Conservation (phyloP, 2,888 invertebrate species). For the Exocentrus adspersus region DNA sequence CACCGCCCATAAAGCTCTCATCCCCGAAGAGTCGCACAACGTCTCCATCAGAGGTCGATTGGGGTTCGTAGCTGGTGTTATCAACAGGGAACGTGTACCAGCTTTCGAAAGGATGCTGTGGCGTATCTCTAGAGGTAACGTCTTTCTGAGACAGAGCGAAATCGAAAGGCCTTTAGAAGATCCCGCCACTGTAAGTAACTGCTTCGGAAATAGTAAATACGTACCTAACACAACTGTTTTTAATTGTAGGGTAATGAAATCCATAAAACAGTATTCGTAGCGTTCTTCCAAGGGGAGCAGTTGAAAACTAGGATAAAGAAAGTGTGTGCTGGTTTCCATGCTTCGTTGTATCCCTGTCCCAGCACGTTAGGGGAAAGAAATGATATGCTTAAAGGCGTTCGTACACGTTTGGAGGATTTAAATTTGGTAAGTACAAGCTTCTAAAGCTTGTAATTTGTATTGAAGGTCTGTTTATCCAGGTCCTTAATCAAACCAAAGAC, state of each 20-base stretch:
- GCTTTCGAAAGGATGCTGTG: conserved; percentile 93
- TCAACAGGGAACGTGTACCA: conserved; percentile 86
- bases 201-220: no score
- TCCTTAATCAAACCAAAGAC: conserved; percentile 87
- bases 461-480: conserved; percentile 66
- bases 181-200: conserved; percentile 80
- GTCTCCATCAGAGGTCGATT: conserved; percentile 63
- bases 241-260: conserved; percentile 81
- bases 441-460: no score
- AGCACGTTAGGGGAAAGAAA: conserved; percentile 84
- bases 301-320: conserved; percentile 90
- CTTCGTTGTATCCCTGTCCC: conserved; percentile 92
- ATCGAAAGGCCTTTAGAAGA: conserved; percentile 86
- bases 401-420: conserved; percentile 89
- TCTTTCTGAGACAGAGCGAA: conserved; percentile 87
- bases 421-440: conserved; percentile 70
- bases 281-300: conserved; percentile 92
- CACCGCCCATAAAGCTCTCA: conserved; percentile 66
- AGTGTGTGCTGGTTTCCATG: conserved; percentile 93
- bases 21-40: conserved; percentile 64
- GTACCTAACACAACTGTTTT: not conserved
- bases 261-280: conserved; percentile 89
- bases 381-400: conserved; percentile 91
- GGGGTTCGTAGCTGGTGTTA: conserved; percentile 90
- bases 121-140: conserved; percentile 92